A percentile compares a stretch with the other conserved stretches of the same genome.
phyloP scores from a whole-genome alignment of 30 jellyfish, hydroid and myxozoan genomes.

The Euphysa ruthae region DNA sequence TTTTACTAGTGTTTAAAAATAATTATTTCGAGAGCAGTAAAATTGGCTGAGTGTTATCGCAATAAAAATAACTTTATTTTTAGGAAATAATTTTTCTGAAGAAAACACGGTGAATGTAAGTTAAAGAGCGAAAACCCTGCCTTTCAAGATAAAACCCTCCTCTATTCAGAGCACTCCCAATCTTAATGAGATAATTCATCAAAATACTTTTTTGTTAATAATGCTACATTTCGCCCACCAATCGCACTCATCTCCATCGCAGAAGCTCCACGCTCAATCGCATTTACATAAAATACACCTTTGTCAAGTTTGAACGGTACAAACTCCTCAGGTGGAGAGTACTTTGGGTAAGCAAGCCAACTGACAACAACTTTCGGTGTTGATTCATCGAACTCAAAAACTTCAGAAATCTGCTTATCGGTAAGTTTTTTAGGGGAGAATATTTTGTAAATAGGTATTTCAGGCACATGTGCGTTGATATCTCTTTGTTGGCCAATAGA shows the following conservation, averaged over 20 bases:
- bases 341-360: slow-evolving; percentile 84
- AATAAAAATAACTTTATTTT: too few relatives aligned
- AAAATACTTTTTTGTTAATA: slow-evolving; percentile 39
- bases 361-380: slow-evolving; percentile 4
- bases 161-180: too few relatives aligned
- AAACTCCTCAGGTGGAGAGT: slow-evolving; percentile 66
- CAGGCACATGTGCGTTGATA: slow-evolving; percentile 29
- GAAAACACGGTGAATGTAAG: too few relatives aligned
- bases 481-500: slow-evolving; percentile 39
- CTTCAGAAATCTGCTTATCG: slow-evolving; percentile 2
- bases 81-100: too few relatives aligned
- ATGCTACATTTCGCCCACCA: slow-evolving; percentile 83
- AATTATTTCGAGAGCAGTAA: too few relatives aligned
- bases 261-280: slow-evolving; percentile 81
- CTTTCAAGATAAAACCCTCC: too few relatives aligned
- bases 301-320: slow-evolving; percentile 51
- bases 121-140: too few relatives aligned
- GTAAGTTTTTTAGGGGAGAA: slow-evolving; percentile 55
- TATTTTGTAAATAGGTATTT: slow-evolving; percentile 36
- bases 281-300: slow-evolving; percentile 86
- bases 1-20: too few relatives aligned
- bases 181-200: too few relatives aligned
- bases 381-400: not conserved
- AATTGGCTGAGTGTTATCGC: too few relatives aligned
- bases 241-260: slow-evolving; percentile 93